A percentile compares a stretch with the other conserved stretches of the same genome.
Conservation (phyloP, 2,797 vertebrate genomes). For the Poecilia gillii region DNA sequence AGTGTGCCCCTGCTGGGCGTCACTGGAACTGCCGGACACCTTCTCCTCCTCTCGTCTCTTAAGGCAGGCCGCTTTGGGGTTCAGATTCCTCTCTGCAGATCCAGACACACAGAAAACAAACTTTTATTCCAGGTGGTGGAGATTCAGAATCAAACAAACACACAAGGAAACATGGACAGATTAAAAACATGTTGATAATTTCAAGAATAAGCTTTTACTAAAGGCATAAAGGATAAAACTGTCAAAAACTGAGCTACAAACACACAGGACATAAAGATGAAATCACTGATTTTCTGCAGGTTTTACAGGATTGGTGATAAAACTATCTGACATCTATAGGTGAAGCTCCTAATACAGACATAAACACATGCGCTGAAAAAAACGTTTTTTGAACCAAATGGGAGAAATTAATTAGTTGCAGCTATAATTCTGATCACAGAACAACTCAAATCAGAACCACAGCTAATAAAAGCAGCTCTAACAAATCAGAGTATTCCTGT, state of each 20-base stretch:
- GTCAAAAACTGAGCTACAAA: neutral
- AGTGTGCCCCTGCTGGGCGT: conserved; percentile 89
- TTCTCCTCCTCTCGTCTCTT: conserved; percentile 99
- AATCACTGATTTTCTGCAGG: neutral
- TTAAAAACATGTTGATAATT: neutral
- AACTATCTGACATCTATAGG: neutral
- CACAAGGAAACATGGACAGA: too few relatives aligned
- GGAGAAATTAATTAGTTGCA: too few relatives aligned
- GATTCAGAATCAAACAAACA: neutral
- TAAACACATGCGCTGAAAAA: neutral
- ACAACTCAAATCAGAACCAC: too few relatives aligned
- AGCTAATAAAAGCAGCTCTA: too few relatives aligned
- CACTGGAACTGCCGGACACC: conserved; percentile 91
- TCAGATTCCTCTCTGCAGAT: conserved; percentile 92
- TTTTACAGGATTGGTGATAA: neutral
- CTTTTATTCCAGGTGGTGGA: neutral
- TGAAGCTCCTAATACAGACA: neutral
- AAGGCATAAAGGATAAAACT: neutral
- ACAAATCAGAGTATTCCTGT: too few relatives aligned
- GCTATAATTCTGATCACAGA: too few relatives aligned
- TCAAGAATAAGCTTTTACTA: neutral
- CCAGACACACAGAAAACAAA: conserved; percentile 14
- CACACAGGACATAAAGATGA: conserved; percentile 5
- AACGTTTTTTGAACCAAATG: too few relatives aligned
- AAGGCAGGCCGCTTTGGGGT: conserved; percentile 99